A percentile compares a stretch with the other conserved stretches of the same genome.
Evolutionary conservation across 2,888 invertebrate species (phyloP).

Genomic region (Colletes collaris): DNA sequence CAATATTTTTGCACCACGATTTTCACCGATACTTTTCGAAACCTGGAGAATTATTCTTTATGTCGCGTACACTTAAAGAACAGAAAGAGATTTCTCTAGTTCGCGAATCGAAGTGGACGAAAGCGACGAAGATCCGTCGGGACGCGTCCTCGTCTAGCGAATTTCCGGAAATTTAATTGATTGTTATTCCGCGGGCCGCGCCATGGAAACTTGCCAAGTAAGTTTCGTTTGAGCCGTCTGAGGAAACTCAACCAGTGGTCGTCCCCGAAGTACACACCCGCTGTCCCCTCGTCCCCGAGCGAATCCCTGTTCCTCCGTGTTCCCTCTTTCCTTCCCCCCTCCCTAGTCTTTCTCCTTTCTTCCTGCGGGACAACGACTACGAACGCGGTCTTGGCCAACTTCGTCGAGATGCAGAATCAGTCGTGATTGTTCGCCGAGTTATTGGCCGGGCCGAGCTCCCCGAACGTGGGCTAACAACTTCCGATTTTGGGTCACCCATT

Average conservation of each 20-base stretch:
- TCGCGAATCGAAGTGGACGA: background rate
- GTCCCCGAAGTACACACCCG: slow-evolving; percentile 40
- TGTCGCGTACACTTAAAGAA: too few relatives aligned
- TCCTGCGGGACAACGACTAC: slow-evolving; percentile 27
- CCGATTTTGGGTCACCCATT: slow-evolving; percentile 26
- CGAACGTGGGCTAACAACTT: slow-evolving; percentile 44
- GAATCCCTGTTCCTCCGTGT: slow-evolving; percentile 34
- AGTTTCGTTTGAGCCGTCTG: slow-evolving; percentile 60
- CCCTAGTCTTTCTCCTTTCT: slow-evolving; percentile 11
- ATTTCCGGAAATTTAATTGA: slow-evolving; percentile 68
- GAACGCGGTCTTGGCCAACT: slow-evolving; percentile 41
- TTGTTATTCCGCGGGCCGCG: slow-evolving; percentile 63
- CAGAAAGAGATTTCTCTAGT: too few relatives aligned
- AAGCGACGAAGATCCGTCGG: slow-evolving; percentile 14
- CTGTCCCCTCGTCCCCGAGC: background rate
- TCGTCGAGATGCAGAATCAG: slow-evolving; percentile 65
- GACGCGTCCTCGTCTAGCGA: slow-evolving; percentile 30
- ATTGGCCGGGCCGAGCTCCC: slow-evolving; percentile 14
- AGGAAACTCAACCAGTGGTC: slow-evolving; percentile 68
- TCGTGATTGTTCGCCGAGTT: slow-evolving; percentile 57
- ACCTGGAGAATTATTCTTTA: too few relatives aligned
- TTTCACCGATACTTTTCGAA: too few relatives aligned
- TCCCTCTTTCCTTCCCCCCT: slow-evolving; percentile 8
- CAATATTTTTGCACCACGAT: too few relatives aligned
- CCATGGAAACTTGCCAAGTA: slow-evolving; percentile 66